These are phyloP conservation scores for Vanessa cardui DNA, from an alignment of 2,888 invertebrate species.

Conservation along the genomic window DNA sequence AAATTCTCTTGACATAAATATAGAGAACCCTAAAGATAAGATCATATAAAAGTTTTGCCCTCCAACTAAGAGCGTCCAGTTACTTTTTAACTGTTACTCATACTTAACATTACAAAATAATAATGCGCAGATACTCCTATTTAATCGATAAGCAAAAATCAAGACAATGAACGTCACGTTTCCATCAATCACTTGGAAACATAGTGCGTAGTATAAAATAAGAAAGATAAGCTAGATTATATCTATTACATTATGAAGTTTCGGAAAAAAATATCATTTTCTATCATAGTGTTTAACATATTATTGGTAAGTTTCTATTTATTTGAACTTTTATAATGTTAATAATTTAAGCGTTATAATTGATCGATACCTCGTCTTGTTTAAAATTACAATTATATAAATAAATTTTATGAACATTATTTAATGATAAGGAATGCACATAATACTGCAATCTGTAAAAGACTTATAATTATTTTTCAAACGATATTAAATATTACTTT, in stretches of 20 bases:
- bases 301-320: slow-evolving; percentile 17
- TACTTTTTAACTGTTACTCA: neutral
- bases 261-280: slow-evolving; percentile 30
- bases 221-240: slow-evolving; percentile 31
- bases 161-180: slow-evolving; percentile 26
- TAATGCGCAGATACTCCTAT: slow-evolving; percentile 5
- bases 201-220: slow-evolving; percentile 36
- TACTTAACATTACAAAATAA: slow-evolving; percentile 14
- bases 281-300: slow-evolving; percentile 13
- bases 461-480: too few species aligned
- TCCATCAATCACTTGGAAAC: slow-evolving; percentile 9
- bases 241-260: slow-evolving; percentile 35
- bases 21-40: neutral
- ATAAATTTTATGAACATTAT: too few species aligned
- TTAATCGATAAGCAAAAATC: slow-evolving; percentile 13
- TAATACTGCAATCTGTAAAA: too few species aligned
- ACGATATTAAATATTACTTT: too few species aligned
- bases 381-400: too few species aligned
- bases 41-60: neutral
- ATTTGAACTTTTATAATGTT: neutral
- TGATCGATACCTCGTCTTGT: too few species aligned
- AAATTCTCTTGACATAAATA: too few species aligned
- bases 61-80: neutral
- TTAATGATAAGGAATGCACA: too few species aligned
- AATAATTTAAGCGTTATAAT: too few species aligned